Base-by-base conservation (phyloP, 2,113 vertebrate genomes). In the Dipodomys merriami region DNA sequence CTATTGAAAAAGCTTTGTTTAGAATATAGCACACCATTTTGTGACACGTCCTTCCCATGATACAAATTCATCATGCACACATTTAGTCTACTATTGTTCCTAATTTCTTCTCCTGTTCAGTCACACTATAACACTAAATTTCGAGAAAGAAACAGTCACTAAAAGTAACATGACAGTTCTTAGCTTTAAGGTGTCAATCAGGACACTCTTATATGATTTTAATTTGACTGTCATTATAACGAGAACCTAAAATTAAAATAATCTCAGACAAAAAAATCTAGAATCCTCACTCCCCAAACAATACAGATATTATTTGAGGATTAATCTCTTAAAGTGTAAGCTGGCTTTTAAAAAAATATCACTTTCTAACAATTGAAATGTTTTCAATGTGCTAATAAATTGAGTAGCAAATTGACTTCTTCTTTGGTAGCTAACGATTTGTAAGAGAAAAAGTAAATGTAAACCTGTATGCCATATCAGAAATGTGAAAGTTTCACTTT, bases 171-270 rank as follows among this genome's bases (percentile, higher is more conserved):
- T 23, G 6, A 35, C 3, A 71, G 8, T 49, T 84, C 46, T 80
- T 39, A 86, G 12, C 77, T 80, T 30, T 80, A 89, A 79, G n/a
- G 27, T 13, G 19, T 83, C 57, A 79, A 49, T 62, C 60, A 82
- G 65, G 85, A 94, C 35, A 49, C 46, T 85, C 8, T 80, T 64
- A 67, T 0, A 0, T 49, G 35, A 81, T 81, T 90, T 92, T 62
- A 92, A 91, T 94, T 91, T 71, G 29, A 88, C 39, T 76, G 11
- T 74, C 29, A 27, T 73, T 74, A 82, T 11, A 94, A 69, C 67
- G 53, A 91, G 44, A 93, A 90, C 9, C 12, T 30, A 88, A 86
- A 29, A 89, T 73, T 89, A 79, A 86, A 86, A 89, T 88, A 82
- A 46, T 83, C 62, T 78, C n/a, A 57, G 67, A 91, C 25, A 64